Percentiles rank a stretch among this genome's conserved stretches.
Evolutionary conservation across 1,140 invertebrate genomes (phyloP).

Genomic region (Papilio helenus): DNA sequence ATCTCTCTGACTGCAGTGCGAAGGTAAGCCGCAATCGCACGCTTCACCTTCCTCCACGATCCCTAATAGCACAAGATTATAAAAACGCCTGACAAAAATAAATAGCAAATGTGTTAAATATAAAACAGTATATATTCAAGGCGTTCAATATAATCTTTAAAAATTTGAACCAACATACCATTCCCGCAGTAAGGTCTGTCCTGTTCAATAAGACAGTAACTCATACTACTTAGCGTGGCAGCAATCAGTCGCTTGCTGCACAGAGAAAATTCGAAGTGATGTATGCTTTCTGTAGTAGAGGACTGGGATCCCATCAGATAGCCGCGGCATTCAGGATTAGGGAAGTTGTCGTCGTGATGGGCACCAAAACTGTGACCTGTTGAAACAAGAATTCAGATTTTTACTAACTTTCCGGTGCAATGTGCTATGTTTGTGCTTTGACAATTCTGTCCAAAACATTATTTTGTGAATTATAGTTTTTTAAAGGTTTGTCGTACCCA

Average conservation of each 20-base stretch:
- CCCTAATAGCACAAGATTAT: constrained; percentile 46
- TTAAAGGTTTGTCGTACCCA: constrained; percentile 54
- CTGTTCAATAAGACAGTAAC: constrained; percentile 66
- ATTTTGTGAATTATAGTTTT: neutral
- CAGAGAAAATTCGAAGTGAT: constrained; percentile 67
- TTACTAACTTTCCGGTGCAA: too few species aligned
- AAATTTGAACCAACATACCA: constrained; percentile 48
- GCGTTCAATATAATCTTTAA: neutral
- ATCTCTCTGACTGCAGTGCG: constrained; percentile 59
- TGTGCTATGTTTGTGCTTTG: too few species aligned
- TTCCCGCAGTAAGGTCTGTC: constrained; percentile 71
- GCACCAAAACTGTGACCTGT: constrained; percentile 76
- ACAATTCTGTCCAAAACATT: too few species aligned
- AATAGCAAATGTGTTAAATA: neutral
- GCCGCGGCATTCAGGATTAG: constrained; percentile 66
- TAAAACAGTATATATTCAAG: neutral
- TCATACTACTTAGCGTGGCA: constrained; percentile 70
- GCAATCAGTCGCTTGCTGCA: constrained; percentile 72
- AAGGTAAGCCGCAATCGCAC: constrained; percentile 68
- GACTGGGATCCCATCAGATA: constrained; percentile 74
- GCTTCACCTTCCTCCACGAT: constrained; percentile 63
- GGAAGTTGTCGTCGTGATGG: constrained; percentile 73
- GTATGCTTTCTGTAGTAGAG: constrained; percentile 44
- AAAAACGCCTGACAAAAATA: neutral
- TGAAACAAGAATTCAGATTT: neutral